These are phyloP conservation scores for Drosophila orena DNA, from an alignment of 1,140 invertebrate genomes.

Conservation along the genomic window DNA sequence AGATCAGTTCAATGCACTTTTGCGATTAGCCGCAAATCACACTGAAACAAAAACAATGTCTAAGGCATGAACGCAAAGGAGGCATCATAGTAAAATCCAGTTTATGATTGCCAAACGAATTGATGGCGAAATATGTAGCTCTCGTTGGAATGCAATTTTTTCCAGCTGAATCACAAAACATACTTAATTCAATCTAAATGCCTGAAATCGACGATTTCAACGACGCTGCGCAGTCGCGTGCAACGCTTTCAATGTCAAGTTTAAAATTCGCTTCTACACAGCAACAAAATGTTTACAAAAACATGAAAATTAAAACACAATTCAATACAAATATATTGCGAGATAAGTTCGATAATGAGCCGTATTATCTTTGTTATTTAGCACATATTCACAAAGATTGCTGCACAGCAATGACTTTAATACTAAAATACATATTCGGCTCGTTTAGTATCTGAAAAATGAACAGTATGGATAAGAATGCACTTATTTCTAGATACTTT, in stretches of 20 bases:
- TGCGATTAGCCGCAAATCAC: slow-evolving; percentile 2
- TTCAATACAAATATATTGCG: neutral
- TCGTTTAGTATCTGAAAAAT: no score
- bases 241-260: slow-evolving; percentile 67
- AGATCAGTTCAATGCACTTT: slow-evolving; percentile 19
- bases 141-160: neutral
- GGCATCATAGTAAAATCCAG: neutral
- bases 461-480: neutral
- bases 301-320: neutral
- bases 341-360: no score
- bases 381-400: no score
- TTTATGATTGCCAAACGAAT: neutral
- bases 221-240: slow-evolving; percentile 31
- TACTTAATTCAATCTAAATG: slow-evolving; percentile 7
- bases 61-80: no score
- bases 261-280: slow-evolving; percentile 12
- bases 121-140: slow-evolving; percentile 4
- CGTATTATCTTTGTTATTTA: no score
- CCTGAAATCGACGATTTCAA: neutral
- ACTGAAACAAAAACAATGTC: neutral
- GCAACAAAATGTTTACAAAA: neutral
- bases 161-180: slow-evolving; percentile 14
- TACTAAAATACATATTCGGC: no score
- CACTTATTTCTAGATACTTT: neutral
- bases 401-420: no score